phyloP scores from a whole-genome alignment of 2,888 invertebrate species.

The Fragum sueziense region DNA sequence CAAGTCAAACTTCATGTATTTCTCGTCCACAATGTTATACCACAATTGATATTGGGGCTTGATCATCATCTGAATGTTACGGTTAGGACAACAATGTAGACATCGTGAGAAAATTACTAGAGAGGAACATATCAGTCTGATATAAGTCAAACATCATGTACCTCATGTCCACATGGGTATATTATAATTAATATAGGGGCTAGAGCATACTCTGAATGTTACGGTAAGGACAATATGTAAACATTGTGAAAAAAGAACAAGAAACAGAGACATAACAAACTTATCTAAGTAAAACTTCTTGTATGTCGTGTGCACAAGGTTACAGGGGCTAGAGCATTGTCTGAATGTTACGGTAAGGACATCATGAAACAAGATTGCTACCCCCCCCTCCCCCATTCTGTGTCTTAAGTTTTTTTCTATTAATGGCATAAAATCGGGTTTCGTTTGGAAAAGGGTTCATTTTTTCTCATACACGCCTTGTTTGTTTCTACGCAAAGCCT shows the following conservation, averaged over 20 bases:
- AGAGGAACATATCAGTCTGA: conserved; percentile 40
- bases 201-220: conserved; percentile 36
- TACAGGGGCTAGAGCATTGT: conserved; percentile 32
- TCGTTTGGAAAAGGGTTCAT: too few relatives aligned
- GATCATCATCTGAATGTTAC: conserved; percentile 37
- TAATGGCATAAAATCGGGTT: too few relatives aligned
- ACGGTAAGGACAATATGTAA: conserved; percentile 25
- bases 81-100: conserved; percentile 18
- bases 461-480: too few relatives aligned
- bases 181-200: conserved; percentile 43
- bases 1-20: conserved; percentile 35
- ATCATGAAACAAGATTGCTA: too few relatives aligned
- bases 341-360: conserved; percentile 50
- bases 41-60: conserved; percentile 41
- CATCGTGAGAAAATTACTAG: too few relatives aligned
- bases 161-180: conserved; percentile 29
- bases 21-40: conserved; percentile 22
- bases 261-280: conserved; percentile 42
- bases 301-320: conserved; percentile 31
- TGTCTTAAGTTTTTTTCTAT: too few relatives aligned
- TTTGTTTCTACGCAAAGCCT: too few relatives aligned
- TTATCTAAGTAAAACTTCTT: conserved; percentile 26
- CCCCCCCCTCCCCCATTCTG: too few relatives aligned
- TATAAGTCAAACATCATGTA: conserved; percentile 38
- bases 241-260: conserved; percentile 23